Percentiles rank a stretch among this genome's conserved stretches.
phyloP scores from a whole-genome alignment of 2,888 invertebrate genomes.

The Pyrrhia umbra region DNA sequence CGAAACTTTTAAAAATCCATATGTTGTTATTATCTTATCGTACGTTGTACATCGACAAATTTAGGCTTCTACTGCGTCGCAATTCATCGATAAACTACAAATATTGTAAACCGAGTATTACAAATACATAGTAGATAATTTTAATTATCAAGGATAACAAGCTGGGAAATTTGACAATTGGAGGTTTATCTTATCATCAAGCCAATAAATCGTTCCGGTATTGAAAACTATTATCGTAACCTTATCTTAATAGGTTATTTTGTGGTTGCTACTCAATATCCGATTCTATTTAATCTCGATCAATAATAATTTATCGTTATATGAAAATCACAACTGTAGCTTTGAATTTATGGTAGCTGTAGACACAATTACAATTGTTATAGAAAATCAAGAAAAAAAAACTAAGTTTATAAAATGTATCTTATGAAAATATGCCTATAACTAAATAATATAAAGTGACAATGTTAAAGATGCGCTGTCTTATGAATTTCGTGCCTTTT shows the following conservation, averaged over 20 bases:
- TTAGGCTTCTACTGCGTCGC: too few relatives aligned
- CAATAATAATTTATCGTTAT: neutral
- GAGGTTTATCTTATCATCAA: constrained; percentile 4
- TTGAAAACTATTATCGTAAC: neutral
- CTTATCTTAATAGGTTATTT: constrained; percentile 5
- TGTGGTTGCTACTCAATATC: constrained; percentile 1
- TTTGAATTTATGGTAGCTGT: constrained; percentile 41
- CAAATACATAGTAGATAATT: constrained; percentile 16
- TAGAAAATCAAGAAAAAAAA: constrained; percentile 20
- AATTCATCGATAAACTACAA: neutral
- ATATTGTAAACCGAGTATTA: constrained; percentile 22
- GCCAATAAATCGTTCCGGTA: neutral
- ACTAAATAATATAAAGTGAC: constrained; percentile 62
- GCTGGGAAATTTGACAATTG: neutral
- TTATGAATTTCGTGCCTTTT: constrained; percentile 90
- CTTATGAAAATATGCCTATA: constrained; percentile 50
- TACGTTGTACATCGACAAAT: neutral
- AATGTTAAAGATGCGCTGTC: constrained; percentile 77
- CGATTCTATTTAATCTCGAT: constrained; percentile 1
- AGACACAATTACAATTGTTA: constrained; percentile 26
- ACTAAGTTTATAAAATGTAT: constrained; percentile 45
- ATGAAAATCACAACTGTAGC: constrained; percentile 10
- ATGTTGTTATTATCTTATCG: neutral
- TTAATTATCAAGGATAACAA: constrained; percentile 20
- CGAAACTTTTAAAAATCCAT: neutral